These are phyloP conservation scores for Lampris incognitus DNA, from an alignment of 2,113 vertebrate genomes.

Conservation along the genomic window DNA sequence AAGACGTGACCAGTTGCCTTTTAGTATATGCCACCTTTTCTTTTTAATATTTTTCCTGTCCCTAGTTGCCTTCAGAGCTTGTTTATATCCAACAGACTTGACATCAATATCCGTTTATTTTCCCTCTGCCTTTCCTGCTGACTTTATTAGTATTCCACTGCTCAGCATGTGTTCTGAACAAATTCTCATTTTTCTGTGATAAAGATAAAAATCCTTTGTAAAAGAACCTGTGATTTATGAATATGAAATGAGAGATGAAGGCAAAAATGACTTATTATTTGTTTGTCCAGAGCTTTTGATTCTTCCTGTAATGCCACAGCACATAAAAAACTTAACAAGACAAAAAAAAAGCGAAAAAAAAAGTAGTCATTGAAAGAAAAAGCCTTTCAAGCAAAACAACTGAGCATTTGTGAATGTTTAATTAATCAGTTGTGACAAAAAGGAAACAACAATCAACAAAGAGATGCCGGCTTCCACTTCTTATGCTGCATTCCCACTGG, in stretches of 20 bases:
- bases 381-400: constrained; percentile 76
- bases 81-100: constrained; percentile 30
- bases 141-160: constrained; percentile 59
- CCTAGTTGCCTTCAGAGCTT: constrained; percentile 27
- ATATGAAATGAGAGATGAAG: constrained; percentile 59
- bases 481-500: constrained; percentile 77
- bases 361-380: constrained; percentile 60
- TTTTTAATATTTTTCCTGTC: constrained; percentile 45
- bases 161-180: constrained; percentile 52
- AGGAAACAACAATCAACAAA: constrained; percentile 83
- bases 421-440: constrained; percentile 84
- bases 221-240: constrained; percentile 61
- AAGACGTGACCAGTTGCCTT: constrained; percentile 10
- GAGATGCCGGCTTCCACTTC: constrained; percentile 74
- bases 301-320: constrained; percentile 61
- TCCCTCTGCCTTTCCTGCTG: constrained; percentile 36
- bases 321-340: constrained; percentile 81
- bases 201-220: constrained; percentile 57
- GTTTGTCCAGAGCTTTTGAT: constrained; percentile 66
- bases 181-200: constrained; percentile 51
- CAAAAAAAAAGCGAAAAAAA: constrained; percentile 68
- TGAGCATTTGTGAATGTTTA: constrained; percentile 81
- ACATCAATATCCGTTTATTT: constrained; percentile 44
- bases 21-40: constrained; percentile 47
- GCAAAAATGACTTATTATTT: constrained; percentile 61